Base-by-base conservation (phyloP, 2,888 invertebrate genomes). In the Cylloceria caligata region DNA sequence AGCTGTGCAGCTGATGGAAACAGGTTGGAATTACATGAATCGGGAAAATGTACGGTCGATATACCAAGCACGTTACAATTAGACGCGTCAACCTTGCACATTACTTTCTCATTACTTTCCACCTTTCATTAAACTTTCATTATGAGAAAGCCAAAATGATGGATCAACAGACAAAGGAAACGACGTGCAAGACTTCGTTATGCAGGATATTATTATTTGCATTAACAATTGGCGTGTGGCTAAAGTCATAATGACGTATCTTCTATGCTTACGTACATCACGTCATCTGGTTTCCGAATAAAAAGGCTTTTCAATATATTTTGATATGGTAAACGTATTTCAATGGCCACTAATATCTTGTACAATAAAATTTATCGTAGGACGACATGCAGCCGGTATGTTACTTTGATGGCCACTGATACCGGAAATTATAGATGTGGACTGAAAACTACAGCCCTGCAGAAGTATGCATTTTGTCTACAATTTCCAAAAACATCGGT, bases 31-130 rank as follows among this genome's bases (percentile, higher is more conserved):
- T 67, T 13, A 52, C 39, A 16, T 39, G 19, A 30, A 57, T 65
- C 67, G 57, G 57, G 42, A 69, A 68, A 69, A 69, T 27, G 7
- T 16, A 77, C 34, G 1, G 30, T 47, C 19, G 52, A 62, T 64
- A 62, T 24, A 52, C 24, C n/a, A 49, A 24, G 24, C 24, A 24
- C 52, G 52, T 73, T 49, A n/a, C 52, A 75, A 68, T 75, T 68
- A 68, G 67, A 36, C 52, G 19, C n/a, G n/a, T 49, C 45, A 68
- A 36, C n/a, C n/a, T n/a, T 68, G 49, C 49, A 47, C 11, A 24
- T 7, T 11, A n/a, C n/a, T n/a, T n/a, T n/a, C n/a, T n/a, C n/a
- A n/a, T n/a, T n/a, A n/a, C n/a, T n/a, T n/a, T n/a, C n/a, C n/a
- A n/a, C n/a, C n/a, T n/a, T n/a, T n/a, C n/a, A n/a, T n/a, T n/a